Evolutionary conservation across 2,888 invertebrate species (phyloP), one percentile per base, ranked within the genome.

Genomic region (Lepidochitona cinerea): DNA sequence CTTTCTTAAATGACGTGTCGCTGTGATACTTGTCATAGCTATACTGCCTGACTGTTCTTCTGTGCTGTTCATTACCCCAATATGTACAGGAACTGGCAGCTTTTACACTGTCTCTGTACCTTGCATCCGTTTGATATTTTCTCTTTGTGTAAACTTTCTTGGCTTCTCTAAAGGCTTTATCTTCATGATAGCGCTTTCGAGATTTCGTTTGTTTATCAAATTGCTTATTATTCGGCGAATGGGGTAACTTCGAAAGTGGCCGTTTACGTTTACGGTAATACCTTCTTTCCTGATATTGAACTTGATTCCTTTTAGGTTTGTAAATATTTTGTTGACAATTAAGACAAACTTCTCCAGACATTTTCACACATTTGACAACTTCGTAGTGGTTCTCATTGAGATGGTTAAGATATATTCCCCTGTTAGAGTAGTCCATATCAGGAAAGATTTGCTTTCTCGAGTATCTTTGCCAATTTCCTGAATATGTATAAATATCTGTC

Each of bases 341-440:
- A 12, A 18, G 18, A 41, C 41, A 41, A 9, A 41, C 41, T 12
- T 41, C 18, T 12, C 41, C 41, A 41, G 41, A 9, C 18, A 12
- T 18, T 18, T 41, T 41, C 9, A 41, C 64, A 53, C 37, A 64
- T 6, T 18, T n/a, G 7, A 73, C 73, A 52, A 59, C 66, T 35
- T 73, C 70, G 68, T 65, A 73, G 41, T 73, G 73, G 37, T 68
- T 69, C 18, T 49, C 49, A n/a, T n/a, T n/a, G 65, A 37, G 35
- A 35, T 74, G 70, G n/a, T 74, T 53, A 32, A 74, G 54, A 67
- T 74, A 74, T 36, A 74, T 41, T 41, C 9, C 41, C 41, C 9
- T 41, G 9, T 18, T 18, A 41, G 9, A 9, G 18, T 41, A 12
- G 53, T 70, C 37, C 66, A 14, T 37, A 18, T n/a, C 5, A 14